A percentile compares a stretch with the other conserved stretches of the same genome.
These are phyloP conservation scores for Balearica regulorum DNA, from an alignment of 2,797 vertebrate genomes.

Conservation along the genomic window DNA sequence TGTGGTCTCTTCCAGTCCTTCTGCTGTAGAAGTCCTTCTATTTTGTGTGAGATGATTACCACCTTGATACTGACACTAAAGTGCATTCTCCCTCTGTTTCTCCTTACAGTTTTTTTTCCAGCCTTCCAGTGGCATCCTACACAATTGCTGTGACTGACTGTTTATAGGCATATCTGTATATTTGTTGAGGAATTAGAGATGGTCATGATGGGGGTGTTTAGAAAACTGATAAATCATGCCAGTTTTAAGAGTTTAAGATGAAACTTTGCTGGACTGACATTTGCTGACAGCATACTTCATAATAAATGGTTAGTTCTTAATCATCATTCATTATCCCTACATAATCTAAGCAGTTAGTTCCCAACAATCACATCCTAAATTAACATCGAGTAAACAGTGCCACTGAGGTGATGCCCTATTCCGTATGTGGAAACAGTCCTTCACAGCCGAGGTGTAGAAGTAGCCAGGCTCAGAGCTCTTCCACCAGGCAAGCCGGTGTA, in stretches of 20 bases:
- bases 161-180: not conserved
- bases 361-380: not conserved
- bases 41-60: not conserved
- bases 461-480: not conserved
- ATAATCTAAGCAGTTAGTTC: not conserved
- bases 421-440: not conserved
- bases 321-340: not conserved
- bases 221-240: not conserved
- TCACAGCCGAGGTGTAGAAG: not conserved
- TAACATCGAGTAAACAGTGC: not conserved
- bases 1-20: not conserved
- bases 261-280: not conserved
- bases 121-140: not conserved
- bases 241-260: not conserved
- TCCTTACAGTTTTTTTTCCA: not conserved
- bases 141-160: not conserved
- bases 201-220: not conserved
- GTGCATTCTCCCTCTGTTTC: not conserved
- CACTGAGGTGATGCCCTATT: not conserved
- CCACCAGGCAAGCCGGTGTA: not conserved
- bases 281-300: not conserved
- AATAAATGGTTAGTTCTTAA: not conserved
- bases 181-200: not conserved
- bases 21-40: not conserved
- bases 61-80: not conserved